These are phyloP conservation scores for Caenorhabditis sinica DNA, from an alignment of 2,888 invertebrate species.

Conservation along the genomic window DNA sequence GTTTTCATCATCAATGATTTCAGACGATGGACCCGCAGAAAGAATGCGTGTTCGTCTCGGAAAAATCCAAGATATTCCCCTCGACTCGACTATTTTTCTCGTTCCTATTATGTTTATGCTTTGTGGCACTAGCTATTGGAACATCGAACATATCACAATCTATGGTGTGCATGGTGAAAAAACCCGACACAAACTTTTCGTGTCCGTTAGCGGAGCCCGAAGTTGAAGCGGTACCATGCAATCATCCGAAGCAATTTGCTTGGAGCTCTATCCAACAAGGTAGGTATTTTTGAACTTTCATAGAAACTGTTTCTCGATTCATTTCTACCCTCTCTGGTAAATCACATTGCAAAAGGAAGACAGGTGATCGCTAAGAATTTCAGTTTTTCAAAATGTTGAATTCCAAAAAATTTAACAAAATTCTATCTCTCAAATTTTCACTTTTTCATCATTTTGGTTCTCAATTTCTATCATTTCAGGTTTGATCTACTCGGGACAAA, in stretches of 20 bases:
- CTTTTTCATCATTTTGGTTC: not conserved
- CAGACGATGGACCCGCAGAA: conserved; percentile 63
- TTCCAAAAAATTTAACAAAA: not conserved
- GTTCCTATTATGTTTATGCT: conserved; percentile 78
- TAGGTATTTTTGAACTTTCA: conserved; percentile 14
- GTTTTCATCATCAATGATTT: conserved; percentile 13
- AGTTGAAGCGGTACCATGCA: conserved; percentile 74
- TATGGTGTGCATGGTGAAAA: conserved; percentile 81
- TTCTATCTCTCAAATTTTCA: not conserved
- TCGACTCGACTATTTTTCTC: conserved; percentile 78
- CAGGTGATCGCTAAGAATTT: not conserved
- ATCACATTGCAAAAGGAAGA: not conserved
- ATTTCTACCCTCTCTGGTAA: not conserved
- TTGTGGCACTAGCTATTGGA: conserved; percentile 76
- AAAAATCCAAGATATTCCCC: conserved; percentile 73
- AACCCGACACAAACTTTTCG: conserved; percentile 54
- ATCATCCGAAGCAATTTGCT: conserved; percentile 70
- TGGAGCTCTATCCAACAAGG: conserved; percentile 81
- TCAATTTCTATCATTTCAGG: conserved; percentile 70
- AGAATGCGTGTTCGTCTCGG: conserved; percentile 68
- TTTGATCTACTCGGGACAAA: conserved; percentile 82
- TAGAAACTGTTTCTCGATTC: not conserved
- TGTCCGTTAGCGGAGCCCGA: conserved; percentile 61
- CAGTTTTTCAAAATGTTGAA: not conserved
- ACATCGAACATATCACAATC: conserved; percentile 73